A percentile compares a stretch with the other conserved stretches of the same genome.
Evolutionary conservation across 1,140 invertebrate genomes (phyloP).

Genomic region (Bombus affinis): DNA sequence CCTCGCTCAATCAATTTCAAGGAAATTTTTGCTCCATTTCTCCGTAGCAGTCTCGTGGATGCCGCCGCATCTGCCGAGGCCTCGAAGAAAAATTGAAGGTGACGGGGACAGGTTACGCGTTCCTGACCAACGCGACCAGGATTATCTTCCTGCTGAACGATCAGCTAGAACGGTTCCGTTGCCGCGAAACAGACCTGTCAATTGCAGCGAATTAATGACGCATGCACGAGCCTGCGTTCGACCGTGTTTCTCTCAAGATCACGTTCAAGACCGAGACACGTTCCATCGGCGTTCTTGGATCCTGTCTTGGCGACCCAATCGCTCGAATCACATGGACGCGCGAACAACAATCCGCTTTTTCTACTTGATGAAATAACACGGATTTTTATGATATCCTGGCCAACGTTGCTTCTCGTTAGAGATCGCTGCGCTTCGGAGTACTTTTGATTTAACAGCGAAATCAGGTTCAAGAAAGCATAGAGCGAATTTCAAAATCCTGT

Average conservation of each 20-base stretch:
- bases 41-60: background rate
- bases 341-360: background rate
- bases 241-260: slow-evolving; percentile 20
- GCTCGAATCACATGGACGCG: background rate
- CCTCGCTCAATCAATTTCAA: slow-evolving; percentile 18
- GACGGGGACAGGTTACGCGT: slow-evolving; percentile 3
- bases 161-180: slow-evolving; percentile 4
- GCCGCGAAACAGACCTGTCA: background rate
- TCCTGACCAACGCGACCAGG: background rate
- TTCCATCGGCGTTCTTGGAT: background rate
- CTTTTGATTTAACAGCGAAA: too few relatives aligned
- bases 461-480: too few relatives aligned
- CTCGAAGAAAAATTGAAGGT: slow-evolving; percentile 1
- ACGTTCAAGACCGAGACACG: slow-evolving; percentile 24
- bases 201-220: slow-evolving; percentile 32
- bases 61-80: background rate
- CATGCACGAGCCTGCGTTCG: slow-evolving; percentile 10
- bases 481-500: too few relatives aligned
- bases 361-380: background rate
- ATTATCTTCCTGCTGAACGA: slow-evolving; percentile 12
- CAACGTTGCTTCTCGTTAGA: background rate
- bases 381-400: background rate
- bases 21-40: slow-evolving; percentile 29
- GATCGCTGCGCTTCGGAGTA: background rate
- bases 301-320: background rate